Evolutionary conservation across 1,140 invertebrate genomes (phyloP).

Genomic region (Sipha flava): DNA sequence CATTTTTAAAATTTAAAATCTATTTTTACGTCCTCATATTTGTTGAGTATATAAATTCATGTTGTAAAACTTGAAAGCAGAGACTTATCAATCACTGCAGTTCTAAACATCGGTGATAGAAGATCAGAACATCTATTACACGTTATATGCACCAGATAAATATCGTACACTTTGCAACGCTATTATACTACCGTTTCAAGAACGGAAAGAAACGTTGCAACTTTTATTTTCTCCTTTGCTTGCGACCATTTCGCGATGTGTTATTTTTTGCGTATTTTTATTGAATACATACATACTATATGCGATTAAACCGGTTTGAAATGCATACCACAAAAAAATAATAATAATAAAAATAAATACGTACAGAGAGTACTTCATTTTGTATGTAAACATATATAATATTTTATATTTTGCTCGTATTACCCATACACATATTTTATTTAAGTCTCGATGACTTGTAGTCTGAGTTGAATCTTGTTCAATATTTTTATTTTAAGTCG

Average conservation of each 20-base stretch:
- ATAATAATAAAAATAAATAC: constrained; percentile 7
- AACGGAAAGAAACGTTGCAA: background rate
- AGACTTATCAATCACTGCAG: too few relatives aligned
- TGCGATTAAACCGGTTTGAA: constrained; percentile 2
- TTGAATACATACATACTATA: background rate
- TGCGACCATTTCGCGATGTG: background rate
- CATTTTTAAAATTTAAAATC: too few relatives aligned
- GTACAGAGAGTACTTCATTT: background rate
- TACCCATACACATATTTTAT: background rate
- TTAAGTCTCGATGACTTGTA: background rate
- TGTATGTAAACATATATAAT: background rate
- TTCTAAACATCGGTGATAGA: too few relatives aligned
- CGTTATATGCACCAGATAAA: background rate
- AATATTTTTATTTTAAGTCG: background rate
- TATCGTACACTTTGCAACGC: background rate
- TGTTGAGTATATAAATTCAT: too few relatives aligned
- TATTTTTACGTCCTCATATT: too few relatives aligned
- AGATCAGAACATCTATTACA: background rate
- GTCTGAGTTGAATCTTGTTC: background rate
- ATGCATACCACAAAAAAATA: background rate
- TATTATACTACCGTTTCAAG: background rate
- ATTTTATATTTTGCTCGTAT: background rate
- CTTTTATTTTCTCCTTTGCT: background rate
- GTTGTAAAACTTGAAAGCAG: too few relatives aligned
- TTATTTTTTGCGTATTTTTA: constrained; percentile 1